Base-by-base conservation (phyloP, 2,888 invertebrate genomes). In the Prenolepis imparis region DNA sequence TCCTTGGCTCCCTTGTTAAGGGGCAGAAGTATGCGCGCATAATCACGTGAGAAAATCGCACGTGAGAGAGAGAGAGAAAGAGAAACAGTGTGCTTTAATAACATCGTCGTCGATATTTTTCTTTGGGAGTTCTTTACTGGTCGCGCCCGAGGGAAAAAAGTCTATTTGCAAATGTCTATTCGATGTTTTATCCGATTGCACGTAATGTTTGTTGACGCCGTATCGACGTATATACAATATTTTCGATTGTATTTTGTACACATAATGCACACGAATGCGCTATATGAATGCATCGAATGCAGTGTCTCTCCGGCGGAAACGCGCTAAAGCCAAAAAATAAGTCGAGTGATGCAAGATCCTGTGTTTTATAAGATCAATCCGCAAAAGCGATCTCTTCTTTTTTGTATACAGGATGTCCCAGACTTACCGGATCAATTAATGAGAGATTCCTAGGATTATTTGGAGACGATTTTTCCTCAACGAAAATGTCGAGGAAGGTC, bases 101-200 rank as follows among this genome's bases (percentile, higher is more conserved):
- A 88, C 83, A 83, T 83, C 81, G 84, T 87, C 83, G 84, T 85
- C 68, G 84, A 77, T 86, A 89, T 89, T 77, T 84, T 86, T 89
- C 70, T 81, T 89, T 84, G 87, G 9, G 73, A 68, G 44, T 44
- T 64, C 55, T 72, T 72, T 63, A 52, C 55, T 55, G 28, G 48
- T 82, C 82, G 85, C 67, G 59, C 59, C n/a, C 28, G 57, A 67
- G 41, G 61, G 15, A 36, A 52, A 39, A 75, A 78, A 18, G 44
- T 57, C 28, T 28, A 28, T 28, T 68, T 48, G 55, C 32, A 67
- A 57, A 67, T 74, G 82, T 85, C 72, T 75, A 64, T 63, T 80
- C 82, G 61, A 28, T 61, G 81, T 70, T 67, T 73, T 66, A 78
- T 75, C 44, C 41, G 57, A 78, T 82, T 81, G 78, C 82, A 78